Conservation (phyloP, 37 sponge, comb jelly and placozoan genomes). For the Bolinopsis microptera region DNA sequence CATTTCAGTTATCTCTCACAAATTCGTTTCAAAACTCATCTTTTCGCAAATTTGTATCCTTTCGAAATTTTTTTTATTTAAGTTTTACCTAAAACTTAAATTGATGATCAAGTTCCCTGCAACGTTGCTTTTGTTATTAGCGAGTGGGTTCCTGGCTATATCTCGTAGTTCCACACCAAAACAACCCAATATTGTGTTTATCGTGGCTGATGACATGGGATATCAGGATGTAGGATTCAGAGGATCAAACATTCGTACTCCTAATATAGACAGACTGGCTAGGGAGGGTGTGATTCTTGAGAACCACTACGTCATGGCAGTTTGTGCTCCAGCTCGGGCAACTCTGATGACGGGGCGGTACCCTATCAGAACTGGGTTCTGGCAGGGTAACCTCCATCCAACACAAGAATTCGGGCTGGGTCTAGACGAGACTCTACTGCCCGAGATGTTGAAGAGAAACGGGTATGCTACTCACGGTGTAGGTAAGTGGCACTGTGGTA, state of each 20-base stretch:
- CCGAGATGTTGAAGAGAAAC: conserved; percentile 11
- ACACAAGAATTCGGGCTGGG: conserved; percentile 3
- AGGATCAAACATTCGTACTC: conserved; percentile 22
- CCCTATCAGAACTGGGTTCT: conserved; percentile 26
- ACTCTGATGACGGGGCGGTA: not conserved
- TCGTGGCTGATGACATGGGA: conserved; percentile 15
- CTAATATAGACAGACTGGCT: conserved; percentile 3
- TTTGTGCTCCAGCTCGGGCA: not conserved
- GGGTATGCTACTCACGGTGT: conserved; percentile 38
- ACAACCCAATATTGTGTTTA: not conserved
- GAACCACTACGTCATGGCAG: conserved; percentile 46
- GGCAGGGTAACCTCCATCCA: conserved; percentile 33
- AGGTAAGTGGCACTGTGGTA: conserved; percentile 62
- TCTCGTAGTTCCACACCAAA: no score
- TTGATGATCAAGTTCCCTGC: no score
- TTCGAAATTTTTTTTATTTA: no score
- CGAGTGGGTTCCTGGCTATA: no score
- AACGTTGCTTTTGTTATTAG: no score
- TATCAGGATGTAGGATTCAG: conserved; percentile 36
- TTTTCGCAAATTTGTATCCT: no score
- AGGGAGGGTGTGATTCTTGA: not conserved
- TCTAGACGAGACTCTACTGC: conserved; percentile 19
- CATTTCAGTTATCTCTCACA: no score
- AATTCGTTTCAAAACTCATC: no score
- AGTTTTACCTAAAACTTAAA: no score